phyloP scores from a whole-genome alignment of 2,888 invertebrate genomes.

The Polyploca ridens region DNA sequence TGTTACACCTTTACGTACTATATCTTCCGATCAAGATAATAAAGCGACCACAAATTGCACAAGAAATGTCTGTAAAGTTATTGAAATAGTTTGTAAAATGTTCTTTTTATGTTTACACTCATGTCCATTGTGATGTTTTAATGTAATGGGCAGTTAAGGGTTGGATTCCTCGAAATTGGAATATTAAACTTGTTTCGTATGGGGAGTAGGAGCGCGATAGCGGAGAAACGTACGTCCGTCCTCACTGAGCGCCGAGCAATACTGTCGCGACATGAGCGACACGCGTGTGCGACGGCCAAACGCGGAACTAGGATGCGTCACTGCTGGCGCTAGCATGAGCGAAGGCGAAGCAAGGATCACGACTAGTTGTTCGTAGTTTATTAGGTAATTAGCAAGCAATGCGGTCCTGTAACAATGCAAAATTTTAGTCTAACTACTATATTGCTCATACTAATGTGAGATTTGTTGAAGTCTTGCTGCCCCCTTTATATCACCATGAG shows the following conservation, averaged over 20 bases:
- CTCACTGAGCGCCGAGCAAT: slow-evolving; percentile 58
- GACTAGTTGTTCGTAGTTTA: slow-evolving; percentile 53
- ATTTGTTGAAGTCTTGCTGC: too few species aligned
- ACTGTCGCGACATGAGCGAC: slow-evolving; percentile 72
- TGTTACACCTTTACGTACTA: slow-evolving; percentile 67
- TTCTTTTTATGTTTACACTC: slow-evolving; percentile 49
- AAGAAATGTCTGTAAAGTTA: slow-evolving; percentile 57
- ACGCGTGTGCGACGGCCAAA: slow-evolving; percentile 50
- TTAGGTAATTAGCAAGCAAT: slow-evolving; percentile 49
- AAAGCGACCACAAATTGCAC: slow-evolving; percentile 72
- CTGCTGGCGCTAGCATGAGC: slow-evolving; percentile 23
- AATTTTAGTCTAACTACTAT: background rate
- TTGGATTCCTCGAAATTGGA: slow-evolving; percentile 40
- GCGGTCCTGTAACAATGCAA: slow-evolving; percentile 23
- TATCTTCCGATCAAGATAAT: slow-evolving; percentile 69
- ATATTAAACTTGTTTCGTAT: slow-evolving; percentile 77
- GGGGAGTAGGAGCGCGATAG: slow-evolving; percentile 39
- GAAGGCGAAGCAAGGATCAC: slow-evolving; percentile 56
- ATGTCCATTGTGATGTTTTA: slow-evolving; percentile 65
- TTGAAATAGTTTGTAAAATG: slow-evolving; percentile 50
- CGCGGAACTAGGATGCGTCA: slow-evolving; percentile 66
- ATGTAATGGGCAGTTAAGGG: slow-evolving; percentile 31
- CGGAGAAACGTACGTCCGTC: slow-evolving; percentile 63
- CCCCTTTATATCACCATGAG: too few species aligned
- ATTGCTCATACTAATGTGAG: background rate